Percentiles rank a stretch among this genome's conserved stretches.
phyloP scores from a whole-genome alignment of 2,888 invertebrate genomes.

The Ctena decussata region DNA sequence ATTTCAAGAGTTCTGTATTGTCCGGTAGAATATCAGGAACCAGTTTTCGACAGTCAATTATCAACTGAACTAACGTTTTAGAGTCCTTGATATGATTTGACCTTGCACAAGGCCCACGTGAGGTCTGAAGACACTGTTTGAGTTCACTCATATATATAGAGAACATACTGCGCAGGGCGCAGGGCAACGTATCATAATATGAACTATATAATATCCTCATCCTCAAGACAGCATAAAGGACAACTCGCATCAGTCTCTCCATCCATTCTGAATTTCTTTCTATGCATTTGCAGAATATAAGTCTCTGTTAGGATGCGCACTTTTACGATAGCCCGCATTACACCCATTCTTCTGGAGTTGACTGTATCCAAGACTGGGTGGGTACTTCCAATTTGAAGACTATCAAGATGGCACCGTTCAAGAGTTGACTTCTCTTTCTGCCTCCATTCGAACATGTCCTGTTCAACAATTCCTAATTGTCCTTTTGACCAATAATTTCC shows the following conservation, averaged over 20 bases:
- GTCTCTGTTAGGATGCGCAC: background rate
- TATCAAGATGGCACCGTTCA: background rate
- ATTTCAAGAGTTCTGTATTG: background rate
- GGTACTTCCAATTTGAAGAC: background rate
- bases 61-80: background rate
- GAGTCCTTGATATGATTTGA: background rate
- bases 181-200: background rate
- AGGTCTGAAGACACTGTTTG: background rate
- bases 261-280: background rate
- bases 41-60: background rate
- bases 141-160: background rate
- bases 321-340: background rate
- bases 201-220: background rate
- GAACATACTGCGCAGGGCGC: background rate
- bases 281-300: background rate
- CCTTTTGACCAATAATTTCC: background rate
- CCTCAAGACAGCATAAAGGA: too few relatives aligned
- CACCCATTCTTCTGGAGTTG: background rate
- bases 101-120: background rate
- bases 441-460: background rate
- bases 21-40: background rate
- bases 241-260: background rate
- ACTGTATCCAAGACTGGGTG: constrained; percentile 4
- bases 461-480: background rate
- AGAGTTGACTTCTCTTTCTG: background rate